Conservation (phyloP, 2,113 vertebrate species). For the Varanus salvator region DNA sequence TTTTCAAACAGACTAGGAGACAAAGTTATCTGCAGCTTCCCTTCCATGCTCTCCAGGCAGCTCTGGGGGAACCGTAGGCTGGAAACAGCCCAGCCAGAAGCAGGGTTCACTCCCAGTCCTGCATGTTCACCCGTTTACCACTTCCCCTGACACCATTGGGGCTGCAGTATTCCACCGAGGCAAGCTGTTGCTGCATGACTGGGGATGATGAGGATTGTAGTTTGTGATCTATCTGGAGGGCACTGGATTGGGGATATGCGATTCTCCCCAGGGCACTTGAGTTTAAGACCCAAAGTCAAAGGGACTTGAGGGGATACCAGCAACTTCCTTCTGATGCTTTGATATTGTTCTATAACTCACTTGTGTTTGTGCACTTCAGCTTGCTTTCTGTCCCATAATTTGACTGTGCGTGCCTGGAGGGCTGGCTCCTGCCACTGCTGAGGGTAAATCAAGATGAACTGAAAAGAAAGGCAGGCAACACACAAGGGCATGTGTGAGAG, state of each 20-base stretch:
- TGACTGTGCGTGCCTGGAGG: no score
- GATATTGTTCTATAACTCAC: not conserved
- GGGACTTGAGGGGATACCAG: not conserved
- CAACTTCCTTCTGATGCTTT: not conserved
- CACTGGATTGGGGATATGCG: not conserved
- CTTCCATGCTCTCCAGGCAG: not conserved
- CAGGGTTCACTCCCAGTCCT: not conserved
- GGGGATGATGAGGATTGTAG: no score
- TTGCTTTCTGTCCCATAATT: no score
- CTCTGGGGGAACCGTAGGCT: not conserved
- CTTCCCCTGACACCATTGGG: not conserved
- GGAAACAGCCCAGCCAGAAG: not conserved
- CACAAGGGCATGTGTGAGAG: constrained; percentile 38
- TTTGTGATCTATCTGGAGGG: no score
- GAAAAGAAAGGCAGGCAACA: not conserved
- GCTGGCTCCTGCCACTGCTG: no score
- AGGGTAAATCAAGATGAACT: not conserved
- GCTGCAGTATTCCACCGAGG: not conserved
- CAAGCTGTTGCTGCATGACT: not conserved
- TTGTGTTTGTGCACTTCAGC: not conserved
- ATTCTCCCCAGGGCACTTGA: not conserved
- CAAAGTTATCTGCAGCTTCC: not conserved
- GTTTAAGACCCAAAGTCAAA: not conserved
- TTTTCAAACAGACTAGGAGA: not conserved
- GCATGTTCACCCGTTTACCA: not conserved